Evolutionary conservation across 2,888 invertebrate genomes (phyloP).

Genomic region (Odontothrips loti): DNA sequence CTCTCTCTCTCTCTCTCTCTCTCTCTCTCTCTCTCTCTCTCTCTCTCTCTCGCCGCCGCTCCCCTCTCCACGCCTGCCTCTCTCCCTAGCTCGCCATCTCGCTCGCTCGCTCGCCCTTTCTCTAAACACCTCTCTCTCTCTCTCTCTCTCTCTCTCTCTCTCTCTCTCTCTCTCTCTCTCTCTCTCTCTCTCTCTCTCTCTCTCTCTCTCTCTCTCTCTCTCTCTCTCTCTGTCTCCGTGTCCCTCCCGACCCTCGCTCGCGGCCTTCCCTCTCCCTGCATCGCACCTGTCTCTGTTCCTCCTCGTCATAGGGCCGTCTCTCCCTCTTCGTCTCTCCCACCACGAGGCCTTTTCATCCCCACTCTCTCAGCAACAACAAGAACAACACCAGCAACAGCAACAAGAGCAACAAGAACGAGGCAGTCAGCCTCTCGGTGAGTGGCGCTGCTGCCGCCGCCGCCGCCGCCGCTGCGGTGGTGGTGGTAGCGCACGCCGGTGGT

Average conservation of each 20-base stretch:
- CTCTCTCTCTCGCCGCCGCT: neutral
- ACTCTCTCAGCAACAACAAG: neutral
- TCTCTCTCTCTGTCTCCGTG: no score
- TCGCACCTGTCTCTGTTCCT: neutral
- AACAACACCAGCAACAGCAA: neutral
- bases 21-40: neutral
- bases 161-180: neutral
- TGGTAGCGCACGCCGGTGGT: no score
- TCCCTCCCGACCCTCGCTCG: neutral
- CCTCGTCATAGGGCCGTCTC: neutral
- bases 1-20: neutral
- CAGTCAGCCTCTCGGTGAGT: neutral
- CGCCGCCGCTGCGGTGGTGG: no score
- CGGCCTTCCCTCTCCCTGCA: neutral
- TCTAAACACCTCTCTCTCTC: neutral
- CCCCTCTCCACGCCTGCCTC: no score
- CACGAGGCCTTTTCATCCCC: conserved; percentile 5
- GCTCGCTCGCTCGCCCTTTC: no score
- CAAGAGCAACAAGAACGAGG: neutral
- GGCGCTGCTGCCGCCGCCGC: neutral
- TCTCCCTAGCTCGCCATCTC: no score
- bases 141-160: neutral
- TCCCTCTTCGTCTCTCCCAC: conserved; percentile 11
- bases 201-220: neutral
- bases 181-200: neutral